These are phyloP conservation scores for Dissostichus mawsoni DNA, from an alignment of 2,113 vertebrate species.

Conservation along the genomic window DNA sequence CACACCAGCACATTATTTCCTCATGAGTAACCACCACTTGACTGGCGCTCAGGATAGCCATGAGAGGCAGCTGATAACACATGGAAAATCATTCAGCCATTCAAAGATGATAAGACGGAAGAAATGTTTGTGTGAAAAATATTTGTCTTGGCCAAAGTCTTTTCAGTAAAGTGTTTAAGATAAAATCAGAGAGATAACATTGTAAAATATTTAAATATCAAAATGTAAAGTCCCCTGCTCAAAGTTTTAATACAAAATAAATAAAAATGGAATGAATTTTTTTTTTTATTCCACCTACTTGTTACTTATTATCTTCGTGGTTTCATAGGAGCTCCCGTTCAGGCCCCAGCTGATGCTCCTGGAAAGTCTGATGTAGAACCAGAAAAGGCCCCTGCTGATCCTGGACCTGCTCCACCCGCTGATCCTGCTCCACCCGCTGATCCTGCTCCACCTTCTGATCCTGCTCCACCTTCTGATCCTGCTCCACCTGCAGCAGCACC, in stretches of 20 bases:
- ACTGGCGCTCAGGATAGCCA: conserved; percentile 57
- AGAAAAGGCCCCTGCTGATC: conserved; percentile 15
- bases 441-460: not conserved
- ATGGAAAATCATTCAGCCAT: conserved; percentile 64
- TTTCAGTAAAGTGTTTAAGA: conserved; percentile 9
- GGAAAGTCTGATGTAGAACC: conserved; percentile 18
- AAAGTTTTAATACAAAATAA: not conserved
- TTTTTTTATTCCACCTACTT: conserved; percentile 10
- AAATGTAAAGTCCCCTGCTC: not conserved
- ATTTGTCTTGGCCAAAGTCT: not conserved
- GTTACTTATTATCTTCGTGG: conserved; percentile 20
- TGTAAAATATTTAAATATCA: not conserved
- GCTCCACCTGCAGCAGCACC: conserved; percentile 34
- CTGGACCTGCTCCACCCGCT: not conserved
- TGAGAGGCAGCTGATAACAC: conserved; percentile 72
- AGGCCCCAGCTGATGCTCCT: conserved; percentile 37
- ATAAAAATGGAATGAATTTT: not conserved
- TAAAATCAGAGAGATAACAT: not conserved
- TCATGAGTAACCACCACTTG: conserved; percentile 77
- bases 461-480: conserved; percentile 3
- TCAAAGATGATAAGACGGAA: conserved; percentile 62
- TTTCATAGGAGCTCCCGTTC: conserved; percentile 37
- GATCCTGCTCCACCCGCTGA: conserved; percentile 7
- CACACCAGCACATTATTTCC: conserved; percentile 71
- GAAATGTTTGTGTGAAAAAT: conserved; percentile 50